Conservation (phyloP, 2,113 vertebrate species). For the Notothenia coriiceps region DNA sequence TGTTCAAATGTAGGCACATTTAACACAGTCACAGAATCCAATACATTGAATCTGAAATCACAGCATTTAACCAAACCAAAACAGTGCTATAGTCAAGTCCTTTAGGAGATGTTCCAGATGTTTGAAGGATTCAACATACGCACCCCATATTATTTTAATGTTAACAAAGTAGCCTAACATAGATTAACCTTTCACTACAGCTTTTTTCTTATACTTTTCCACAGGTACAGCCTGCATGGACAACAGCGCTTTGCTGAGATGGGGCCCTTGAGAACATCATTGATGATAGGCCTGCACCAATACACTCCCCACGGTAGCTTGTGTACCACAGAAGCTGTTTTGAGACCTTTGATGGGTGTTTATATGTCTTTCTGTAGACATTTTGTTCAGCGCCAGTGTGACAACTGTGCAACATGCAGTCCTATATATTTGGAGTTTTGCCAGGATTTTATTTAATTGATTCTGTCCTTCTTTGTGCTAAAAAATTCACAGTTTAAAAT, state of each 20-base stretch:
- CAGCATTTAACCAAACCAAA: neutral
- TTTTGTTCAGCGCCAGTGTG: too few relatives aligned
- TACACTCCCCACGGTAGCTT: too few relatives aligned
- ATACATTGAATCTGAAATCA: neutral
- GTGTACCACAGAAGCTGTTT: too few relatives aligned
- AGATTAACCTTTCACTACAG: neutral
- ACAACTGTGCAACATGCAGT: too few relatives aligned
- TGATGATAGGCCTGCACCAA: neutral
- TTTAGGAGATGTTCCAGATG: neutral
- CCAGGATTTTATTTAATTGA: too few relatives aligned
- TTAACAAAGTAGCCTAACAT: neutral
- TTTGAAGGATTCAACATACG: neutral
- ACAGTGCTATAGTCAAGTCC: neutral
- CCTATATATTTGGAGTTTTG: too few relatives aligned
- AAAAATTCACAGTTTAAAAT: too few relatives aligned
- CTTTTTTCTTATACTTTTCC: neutral
- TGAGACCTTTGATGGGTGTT: too few relatives aligned
- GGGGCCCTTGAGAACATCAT: neutral
- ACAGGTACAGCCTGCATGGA: neutral
- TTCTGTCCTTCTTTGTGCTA: too few relatives aligned
- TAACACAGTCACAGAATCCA: neutral
- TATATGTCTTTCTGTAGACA: too few relatives aligned
- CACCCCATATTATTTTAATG: neutral
- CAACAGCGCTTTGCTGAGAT: neutral
- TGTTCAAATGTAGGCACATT: neutral